Conservation (phyloP, 2,888 invertebrate genomes). For the Agonum fuliginosum region DNA sequence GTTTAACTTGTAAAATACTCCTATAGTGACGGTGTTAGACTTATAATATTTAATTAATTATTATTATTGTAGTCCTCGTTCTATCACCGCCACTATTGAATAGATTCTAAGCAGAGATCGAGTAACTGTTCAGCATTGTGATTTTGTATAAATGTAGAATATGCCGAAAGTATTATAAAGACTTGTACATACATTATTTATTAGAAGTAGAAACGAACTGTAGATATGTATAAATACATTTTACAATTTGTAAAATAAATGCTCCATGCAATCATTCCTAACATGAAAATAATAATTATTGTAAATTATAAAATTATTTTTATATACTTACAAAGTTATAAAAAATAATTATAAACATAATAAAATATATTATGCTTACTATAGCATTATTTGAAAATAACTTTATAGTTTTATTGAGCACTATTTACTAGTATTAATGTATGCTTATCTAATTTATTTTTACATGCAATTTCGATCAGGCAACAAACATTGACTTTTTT, state of each 20-base stretch:
- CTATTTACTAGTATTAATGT: too few species aligned
- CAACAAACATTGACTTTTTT: too few species aligned
- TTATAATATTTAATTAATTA: background rate
- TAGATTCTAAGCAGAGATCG: background rate
- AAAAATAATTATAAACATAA: background rate
- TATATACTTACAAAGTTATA: slow-evolving; percentile 21
- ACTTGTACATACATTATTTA: slow-evolving; percentile 55
- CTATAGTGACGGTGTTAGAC: background rate
- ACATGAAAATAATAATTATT: background rate
- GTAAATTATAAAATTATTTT: slow-evolving; percentile 44
- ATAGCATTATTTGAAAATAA: too few species aligned
- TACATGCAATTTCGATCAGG: too few species aligned
- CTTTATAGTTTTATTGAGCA: too few species aligned
- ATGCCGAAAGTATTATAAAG: slow-evolving; percentile 54
- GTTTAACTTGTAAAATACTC: slow-evolving; percentile 7
- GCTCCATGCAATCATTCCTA: slow-evolving; percentile 57
- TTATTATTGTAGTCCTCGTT: background rate
- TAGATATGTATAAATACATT: slow-evolving; percentile 41
- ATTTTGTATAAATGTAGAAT: slow-evolving; percentile 52
- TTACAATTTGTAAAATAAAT: slow-evolving; percentile 50
- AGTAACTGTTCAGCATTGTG: slow-evolving; percentile 26
- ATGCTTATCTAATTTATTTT: too few species aligned
- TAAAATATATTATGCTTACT: background rate
- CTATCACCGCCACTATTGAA: background rate
- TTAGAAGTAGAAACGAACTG: slow-evolving; percentile 44